Percentiles rank a stretch among this genome's conserved stretches.
Conservation (phyloP, 30 jellyfish, hydroid and myxozoan species). For the Catostylus mosaicus region DNA sequence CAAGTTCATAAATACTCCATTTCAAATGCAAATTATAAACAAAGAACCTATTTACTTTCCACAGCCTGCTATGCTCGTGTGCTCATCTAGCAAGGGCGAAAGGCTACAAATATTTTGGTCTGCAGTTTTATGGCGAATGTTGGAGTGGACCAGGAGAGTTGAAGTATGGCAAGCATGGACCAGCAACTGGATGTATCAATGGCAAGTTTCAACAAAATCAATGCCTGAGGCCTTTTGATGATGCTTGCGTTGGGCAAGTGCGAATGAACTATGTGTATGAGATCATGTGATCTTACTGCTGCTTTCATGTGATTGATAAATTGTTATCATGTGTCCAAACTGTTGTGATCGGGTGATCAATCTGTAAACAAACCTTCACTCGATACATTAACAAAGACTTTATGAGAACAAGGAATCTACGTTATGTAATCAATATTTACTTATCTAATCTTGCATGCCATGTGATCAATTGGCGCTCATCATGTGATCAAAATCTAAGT, state of each 20-base stretch:
- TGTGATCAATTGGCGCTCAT: too few relatives aligned
- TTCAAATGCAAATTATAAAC: too few relatives aligned
- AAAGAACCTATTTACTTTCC: too few relatives aligned
- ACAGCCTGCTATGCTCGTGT: constrained; percentile 44
- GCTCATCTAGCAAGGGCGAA: constrained; percentile 24
- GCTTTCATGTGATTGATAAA: background rate
- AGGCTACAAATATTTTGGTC: constrained; percentile 69
- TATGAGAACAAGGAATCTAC: too few relatives aligned
- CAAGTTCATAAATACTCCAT: too few relatives aligned
- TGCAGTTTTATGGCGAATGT: constrained; percentile 84
- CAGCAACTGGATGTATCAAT: constrained; percentile 10
- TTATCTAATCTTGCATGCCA: too few relatives aligned
- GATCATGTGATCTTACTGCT: background rate
- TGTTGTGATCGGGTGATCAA: too few relatives aligned
- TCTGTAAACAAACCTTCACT: too few relatives aligned
- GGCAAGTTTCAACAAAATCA: constrained; percentile 5
- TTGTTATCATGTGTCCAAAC: too few relatives aligned
- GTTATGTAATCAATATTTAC: too few relatives aligned
- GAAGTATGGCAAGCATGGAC: constrained; percentile 18
- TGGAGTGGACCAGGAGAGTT: constrained; percentile 71
- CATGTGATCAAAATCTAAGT: too few relatives aligned
- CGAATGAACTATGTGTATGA: constrained; percentile 11
- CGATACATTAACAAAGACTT: too few relatives aligned
- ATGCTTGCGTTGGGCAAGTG: constrained; percentile 29
- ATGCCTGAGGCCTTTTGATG: constrained; percentile 22